Conservation (phyloP, 2,888 invertebrate species). For the Cerceris rybyensis region DNA sequence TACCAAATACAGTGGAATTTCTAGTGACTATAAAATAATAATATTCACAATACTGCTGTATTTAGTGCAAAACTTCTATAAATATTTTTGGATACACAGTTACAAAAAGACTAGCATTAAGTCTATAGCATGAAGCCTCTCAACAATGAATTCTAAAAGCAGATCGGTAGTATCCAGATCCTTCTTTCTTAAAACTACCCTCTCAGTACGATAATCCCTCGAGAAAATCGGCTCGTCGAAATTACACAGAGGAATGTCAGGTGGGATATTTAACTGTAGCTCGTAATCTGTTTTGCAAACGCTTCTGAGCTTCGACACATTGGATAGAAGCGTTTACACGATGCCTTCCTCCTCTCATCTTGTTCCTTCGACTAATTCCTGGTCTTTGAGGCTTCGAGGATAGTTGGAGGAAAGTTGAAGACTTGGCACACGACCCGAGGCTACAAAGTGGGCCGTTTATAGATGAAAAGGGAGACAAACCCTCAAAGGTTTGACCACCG, state of each 20-base stretch:
- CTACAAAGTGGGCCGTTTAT: conserved; percentile 9
- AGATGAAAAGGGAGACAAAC: conserved; percentile 34
- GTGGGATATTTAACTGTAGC: conserved; percentile 52
- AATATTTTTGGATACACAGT: no score
- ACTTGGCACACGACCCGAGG: conserved; percentile 46
- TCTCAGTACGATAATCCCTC: conserved; percentile 4
- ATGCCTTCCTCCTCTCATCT: not conserved
- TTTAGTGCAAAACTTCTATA: no score
- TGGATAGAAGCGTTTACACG: conserved; percentile 29
- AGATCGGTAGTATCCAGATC: no score
- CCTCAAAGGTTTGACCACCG: conserved; percentile 56
- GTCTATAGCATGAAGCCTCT: no score
- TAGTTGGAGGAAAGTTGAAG: conserved; percentile 49
- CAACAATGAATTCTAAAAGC: no score
- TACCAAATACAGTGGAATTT: no score
- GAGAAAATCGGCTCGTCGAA: conserved; percentile 39
- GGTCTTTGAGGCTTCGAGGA: conserved; percentile 39
- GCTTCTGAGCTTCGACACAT: conserved; percentile 9
- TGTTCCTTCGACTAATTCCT: conserved; percentile 34
- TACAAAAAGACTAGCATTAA: no score
- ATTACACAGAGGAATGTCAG: conserved; percentile 16
- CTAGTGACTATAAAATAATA: no score
- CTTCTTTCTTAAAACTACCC: not conserved
- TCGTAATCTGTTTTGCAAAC: conserved; percentile 54
- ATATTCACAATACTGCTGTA: no score